Evolutionary conservation across 2,888 invertebrate species (phyloP).

Genomic region (Xanthia togata): DNA sequence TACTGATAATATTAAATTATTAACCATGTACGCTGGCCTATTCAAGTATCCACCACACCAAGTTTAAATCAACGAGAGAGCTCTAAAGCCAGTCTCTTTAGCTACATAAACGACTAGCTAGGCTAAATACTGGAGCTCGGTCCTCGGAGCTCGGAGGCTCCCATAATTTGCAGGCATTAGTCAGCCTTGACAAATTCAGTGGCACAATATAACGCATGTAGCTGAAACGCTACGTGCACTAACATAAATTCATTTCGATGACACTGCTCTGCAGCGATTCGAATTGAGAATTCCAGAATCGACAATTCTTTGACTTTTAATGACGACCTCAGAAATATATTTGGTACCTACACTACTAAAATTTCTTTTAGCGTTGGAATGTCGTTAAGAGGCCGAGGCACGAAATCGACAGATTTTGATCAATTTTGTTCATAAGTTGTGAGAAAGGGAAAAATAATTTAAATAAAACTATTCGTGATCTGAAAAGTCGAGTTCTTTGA

Average conservation of each 20-base stretch:
- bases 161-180: conserved; percentile 66
- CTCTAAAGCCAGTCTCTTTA: conserved; percentile 46
- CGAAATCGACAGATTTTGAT: too few relatives aligned
- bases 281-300: conserved; percentile 40
- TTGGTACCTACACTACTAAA: background rate
- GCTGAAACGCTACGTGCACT: conserved; percentile 59
- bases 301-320: conserved; percentile 42
- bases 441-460: too few relatives aligned
- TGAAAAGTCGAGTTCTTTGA: too few relatives aligned
- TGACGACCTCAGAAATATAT: background rate
- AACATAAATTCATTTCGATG: conserved; percentile 70
- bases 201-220: conserved; percentile 62
- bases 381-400: background rate
- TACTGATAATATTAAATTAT: background rate
- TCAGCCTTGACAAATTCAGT: conserved; percentile 68
- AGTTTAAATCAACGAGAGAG: conserved; percentile 25
- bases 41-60: background rate
- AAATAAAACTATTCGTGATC: too few relatives aligned
- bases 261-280: conserved; percentile 49
- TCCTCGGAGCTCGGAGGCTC: conserved; percentile 29
- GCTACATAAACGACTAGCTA: conserved; percentile 52
- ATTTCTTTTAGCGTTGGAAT: background rate
- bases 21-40: too few relatives aligned
- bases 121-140: conserved; percentile 42
- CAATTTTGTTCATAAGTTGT: too few relatives aligned